Evolutionary conservation across 2,797 vertebrate genomes (phyloP).

Genomic region (Gallinago nigripennis): DNA sequence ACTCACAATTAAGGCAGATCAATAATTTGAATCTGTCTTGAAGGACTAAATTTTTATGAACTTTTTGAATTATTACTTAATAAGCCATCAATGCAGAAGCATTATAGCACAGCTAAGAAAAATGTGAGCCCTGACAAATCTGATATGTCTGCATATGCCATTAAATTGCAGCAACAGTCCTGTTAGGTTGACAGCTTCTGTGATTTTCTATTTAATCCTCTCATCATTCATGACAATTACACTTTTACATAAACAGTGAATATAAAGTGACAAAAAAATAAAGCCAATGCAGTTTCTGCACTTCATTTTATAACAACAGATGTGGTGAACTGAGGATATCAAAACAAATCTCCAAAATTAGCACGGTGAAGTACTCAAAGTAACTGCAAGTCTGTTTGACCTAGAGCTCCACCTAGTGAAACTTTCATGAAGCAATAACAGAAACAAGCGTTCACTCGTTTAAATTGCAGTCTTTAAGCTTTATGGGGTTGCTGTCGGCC

Average conservation of each 20-base stretch:
- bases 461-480: background rate
- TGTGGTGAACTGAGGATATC: conserved; percentile 21
- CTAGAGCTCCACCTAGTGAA: conserved; percentile 75
- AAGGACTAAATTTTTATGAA: background rate
- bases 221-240: background rate
- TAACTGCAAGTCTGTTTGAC: conserved; percentile 21
- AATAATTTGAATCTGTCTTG: background rate
- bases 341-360: conserved; percentile 25
- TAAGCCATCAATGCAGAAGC: background rate
- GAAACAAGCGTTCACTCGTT: background rate
- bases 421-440: background rate
- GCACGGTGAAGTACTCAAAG: background rate
- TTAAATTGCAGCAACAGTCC: background rate
- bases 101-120: background rate
- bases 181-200: background rate
- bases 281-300: background rate
- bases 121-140: conserved; percentile 19
- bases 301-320: conserved; percentile 35
- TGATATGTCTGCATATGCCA: background rate
- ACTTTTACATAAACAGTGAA: background rate
- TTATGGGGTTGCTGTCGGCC: background rate
- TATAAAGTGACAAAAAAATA: conserved; percentile 21
- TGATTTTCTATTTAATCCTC: conserved; percentile 25
- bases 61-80: conserved; percentile 41
- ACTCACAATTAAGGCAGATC: background rate